Base-by-base conservation (phyloP, 2,888 invertebrate species). In the Strigamia transsilvanica region DNA sequence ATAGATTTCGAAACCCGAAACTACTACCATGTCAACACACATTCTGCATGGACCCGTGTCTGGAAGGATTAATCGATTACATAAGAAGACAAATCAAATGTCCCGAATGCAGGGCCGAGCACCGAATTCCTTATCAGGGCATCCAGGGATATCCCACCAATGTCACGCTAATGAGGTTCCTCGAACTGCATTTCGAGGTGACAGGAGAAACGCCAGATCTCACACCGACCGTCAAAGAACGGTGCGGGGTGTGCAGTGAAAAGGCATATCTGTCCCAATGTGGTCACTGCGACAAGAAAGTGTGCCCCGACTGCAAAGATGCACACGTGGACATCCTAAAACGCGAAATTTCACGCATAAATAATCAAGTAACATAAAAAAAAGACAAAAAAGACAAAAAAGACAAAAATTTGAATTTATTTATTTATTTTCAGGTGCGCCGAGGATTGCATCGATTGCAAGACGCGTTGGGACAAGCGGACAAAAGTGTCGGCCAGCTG, bases 21-120 rank as follows among this genome's bases (percentile, higher is more conserved):
- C 91, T 99, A 88, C 90, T 99, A 88, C 98, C 98, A 93, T 98
- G 98, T 89, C 99, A 99, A 91, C 99, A 99, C 92, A 98, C 98
- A 86, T 99, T 97, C 90, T 99, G 99, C 88, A 95, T 97, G 94
- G 96, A 97, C 87, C 98, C 99, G 82, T 99, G 99, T 89, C 94
- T 99, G 92, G 98, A 98, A 89, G 96, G 98, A 85, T 91, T 98
- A 80, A 95, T 97, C 87, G 97, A 97, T 90, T 96, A 97, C 88
- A 97, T 97, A 85, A 91, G 96, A 85, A 91, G 97, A 90, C 97
- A 97, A 92, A 95, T 98, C 84, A 97, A 97, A 91, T 98, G 98
- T 90, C 98, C 98, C 87, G 98, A 98, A 92, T 98, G 98, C 88
- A 93, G 98, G 84, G 96, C 97, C 83, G 98, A 98, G 90, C 98